Evolutionary conservation across 1,140 invertebrate species (phyloP).

Genomic region (Drosophila takahashii): DNA sequence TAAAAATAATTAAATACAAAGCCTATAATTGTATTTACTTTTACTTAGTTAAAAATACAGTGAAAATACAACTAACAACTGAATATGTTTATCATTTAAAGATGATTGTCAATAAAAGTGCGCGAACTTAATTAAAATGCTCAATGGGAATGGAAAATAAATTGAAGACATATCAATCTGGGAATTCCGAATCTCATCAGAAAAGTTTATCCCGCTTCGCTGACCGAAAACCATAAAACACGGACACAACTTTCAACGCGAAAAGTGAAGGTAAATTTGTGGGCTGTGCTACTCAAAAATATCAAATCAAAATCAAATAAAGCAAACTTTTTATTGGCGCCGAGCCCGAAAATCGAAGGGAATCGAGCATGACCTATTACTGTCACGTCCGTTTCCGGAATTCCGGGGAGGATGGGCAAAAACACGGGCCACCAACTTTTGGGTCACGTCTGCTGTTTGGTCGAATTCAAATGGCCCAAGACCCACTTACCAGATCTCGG

Average conservation of each 20-base stretch:
- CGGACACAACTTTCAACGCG: constrained; percentile 35
- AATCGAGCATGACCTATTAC: constrained; percentile 75
- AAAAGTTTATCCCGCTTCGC: constrained; percentile 23
- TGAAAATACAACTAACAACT: neutral
- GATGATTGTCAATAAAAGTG: constrained; percentile 21
- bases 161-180: constrained; percentile 11
- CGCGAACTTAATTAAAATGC: constrained; percentile 3
- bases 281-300: constrained; percentile 57
- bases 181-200: neutral
- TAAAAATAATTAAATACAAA: no score
- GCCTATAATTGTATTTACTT: no score
- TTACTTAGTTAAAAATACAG: neutral
- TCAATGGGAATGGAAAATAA: neutral
- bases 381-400: constrained; percentile 64
- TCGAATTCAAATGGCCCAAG: constrained; percentile 38
- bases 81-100: constrained; percentile 8
- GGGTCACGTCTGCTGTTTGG: constrained; percentile 71
- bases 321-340: constrained; percentile 51
- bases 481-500: constrained; percentile 19
- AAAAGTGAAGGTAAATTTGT: constrained; percentile 53
- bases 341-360: constrained; percentile 32
- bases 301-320: constrained; percentile 78
- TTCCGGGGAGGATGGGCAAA: constrained; percentile 36
- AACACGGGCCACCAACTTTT: constrained; percentile 68
- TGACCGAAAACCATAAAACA: constrained; percentile 50